Percentiles rank a stretch among this genome's conserved stretches.
phyloP scores from a whole-genome alignment of 2,797 vertebrate species.

The Ambastaia sidthimunki region DNA sequence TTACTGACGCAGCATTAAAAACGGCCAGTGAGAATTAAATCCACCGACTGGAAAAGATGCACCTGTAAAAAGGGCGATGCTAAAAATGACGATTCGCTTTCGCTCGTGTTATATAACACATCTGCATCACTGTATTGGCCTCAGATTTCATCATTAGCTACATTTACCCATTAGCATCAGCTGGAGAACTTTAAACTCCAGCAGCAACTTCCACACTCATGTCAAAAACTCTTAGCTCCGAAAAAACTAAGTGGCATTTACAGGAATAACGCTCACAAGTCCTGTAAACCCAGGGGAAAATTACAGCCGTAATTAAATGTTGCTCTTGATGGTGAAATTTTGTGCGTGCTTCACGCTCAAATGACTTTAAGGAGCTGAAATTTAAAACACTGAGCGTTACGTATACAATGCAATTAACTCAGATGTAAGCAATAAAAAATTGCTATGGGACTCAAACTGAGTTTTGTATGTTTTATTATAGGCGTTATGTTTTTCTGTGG shows the following conservation, averaged over 20 bases:
- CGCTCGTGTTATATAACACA: slow-evolving; percentile 46
- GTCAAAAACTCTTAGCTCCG: slow-evolving; percentile 54
- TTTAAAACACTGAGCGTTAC: slow-evolving; percentile 25
- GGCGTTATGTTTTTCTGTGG: not conserved
- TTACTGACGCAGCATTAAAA: slow-evolving; percentile 26
- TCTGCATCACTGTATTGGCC: slow-evolving; percentile 62
- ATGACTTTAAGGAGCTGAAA: slow-evolving; percentile 36
- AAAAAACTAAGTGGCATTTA: slow-evolving; percentile 51
- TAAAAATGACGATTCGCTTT: slow-evolving; percentile 20
- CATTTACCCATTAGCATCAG: slow-evolving; percentile 67
- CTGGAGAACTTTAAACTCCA: slow-evolving; percentile 61
- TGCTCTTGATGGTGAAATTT: slow-evolving; percentile 64
- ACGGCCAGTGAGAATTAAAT: not conserved
- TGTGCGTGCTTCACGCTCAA: slow-evolving; percentile 52
- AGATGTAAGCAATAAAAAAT: slow-evolving; percentile 24
- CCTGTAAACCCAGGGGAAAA: slow-evolving; percentile 58
- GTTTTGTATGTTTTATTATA: slow-evolving; percentile 15
- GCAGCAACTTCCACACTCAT: slow-evolving; percentile 53
- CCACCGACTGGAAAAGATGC: slow-evolving; percentile 3
- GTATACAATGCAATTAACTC: slow-evolving; percentile 6
- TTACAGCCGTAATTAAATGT: slow-evolving; percentile 58
- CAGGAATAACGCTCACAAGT: slow-evolving; percentile 63
- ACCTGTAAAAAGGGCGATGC: not conserved
- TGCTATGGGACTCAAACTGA: not conserved
- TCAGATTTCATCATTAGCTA: slow-evolving; percentile 71